Conservation (phyloP, 2,888 invertebrate species). For the Patella ulyssiponensis region DNA sequence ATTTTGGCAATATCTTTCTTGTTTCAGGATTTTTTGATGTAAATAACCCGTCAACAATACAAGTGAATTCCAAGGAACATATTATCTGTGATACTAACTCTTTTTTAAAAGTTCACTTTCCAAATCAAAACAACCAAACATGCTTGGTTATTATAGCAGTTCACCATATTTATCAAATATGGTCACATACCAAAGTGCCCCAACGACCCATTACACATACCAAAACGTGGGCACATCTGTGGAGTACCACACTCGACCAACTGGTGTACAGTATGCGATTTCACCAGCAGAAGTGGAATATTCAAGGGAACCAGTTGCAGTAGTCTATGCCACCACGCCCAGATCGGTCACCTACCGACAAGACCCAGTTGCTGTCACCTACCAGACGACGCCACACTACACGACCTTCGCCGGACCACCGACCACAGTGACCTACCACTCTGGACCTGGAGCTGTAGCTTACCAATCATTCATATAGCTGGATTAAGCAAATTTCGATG, state of each 20-base stretch:
- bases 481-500: no score
- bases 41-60: no score
- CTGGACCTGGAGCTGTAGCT: neutral
- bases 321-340: conserved; percentile 7
- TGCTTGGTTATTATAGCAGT: conserved; percentile 5
- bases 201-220: neutral
- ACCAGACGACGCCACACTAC: neutral
- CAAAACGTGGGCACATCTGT: conserved; percentile 2
- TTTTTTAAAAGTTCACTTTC: no score
- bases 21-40: no score
- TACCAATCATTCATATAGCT: neutral
- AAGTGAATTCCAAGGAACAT: no score
- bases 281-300: conserved; percentile 5
- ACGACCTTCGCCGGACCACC: neutral
- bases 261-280: conserved; percentile 1
- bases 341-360: conserved; percentile 2
- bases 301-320: neutral
- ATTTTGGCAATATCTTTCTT: no score
- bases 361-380: neutral
- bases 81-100: no score
- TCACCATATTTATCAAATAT: neutral
- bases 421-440: neutral
- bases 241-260: neutral
- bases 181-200: neutral
- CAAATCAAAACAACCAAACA: neutral